Evolutionary conservation across 2,113 vertebrate species (phyloP).

Genomic region (Rhinolophus sinicus): DNA sequence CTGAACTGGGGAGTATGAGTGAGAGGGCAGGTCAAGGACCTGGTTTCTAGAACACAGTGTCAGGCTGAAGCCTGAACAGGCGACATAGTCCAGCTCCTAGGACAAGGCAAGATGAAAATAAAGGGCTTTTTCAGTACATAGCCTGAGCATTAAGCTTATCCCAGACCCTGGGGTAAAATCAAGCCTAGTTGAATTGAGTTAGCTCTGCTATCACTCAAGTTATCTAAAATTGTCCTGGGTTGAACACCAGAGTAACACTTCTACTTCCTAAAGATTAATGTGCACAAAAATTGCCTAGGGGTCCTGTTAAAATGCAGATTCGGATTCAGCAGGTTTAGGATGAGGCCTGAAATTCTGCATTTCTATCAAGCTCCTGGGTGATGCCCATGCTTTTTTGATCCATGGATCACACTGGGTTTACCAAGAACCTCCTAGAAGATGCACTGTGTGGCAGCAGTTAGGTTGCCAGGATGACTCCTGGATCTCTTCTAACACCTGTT

Average conservation of each 20-base stretch:
- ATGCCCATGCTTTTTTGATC: neutral
- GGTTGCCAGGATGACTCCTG: neutral
- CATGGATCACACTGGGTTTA: neutral
- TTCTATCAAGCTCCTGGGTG: neutral
- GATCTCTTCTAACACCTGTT: slow-evolving; percentile 27
- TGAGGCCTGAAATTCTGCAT: neutral
- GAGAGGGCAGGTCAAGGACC: neutral
- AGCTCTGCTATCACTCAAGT: neutral
- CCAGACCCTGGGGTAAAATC: neutral
- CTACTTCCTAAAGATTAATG: neutral
- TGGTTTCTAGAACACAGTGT: neutral
- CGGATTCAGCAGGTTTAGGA: neutral
- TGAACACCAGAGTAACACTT: neutral
- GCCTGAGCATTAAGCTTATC: neutral
- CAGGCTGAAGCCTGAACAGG: neutral
- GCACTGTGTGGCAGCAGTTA: neutral
- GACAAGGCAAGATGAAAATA: neutral
- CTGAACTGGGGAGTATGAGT: neutral
- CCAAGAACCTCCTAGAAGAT: slow-evolving; percentile 1
- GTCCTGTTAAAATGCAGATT: slow-evolving; percentile 23
- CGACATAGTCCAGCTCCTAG: neutral
- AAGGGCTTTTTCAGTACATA: neutral
- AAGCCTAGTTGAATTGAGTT: neutral
- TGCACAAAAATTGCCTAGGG: neutral
- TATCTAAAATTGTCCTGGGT: neutral